Base-by-base conservation (phyloP, 2,888 invertebrate genomes). In the Hydropsyche betteni region DNA sequence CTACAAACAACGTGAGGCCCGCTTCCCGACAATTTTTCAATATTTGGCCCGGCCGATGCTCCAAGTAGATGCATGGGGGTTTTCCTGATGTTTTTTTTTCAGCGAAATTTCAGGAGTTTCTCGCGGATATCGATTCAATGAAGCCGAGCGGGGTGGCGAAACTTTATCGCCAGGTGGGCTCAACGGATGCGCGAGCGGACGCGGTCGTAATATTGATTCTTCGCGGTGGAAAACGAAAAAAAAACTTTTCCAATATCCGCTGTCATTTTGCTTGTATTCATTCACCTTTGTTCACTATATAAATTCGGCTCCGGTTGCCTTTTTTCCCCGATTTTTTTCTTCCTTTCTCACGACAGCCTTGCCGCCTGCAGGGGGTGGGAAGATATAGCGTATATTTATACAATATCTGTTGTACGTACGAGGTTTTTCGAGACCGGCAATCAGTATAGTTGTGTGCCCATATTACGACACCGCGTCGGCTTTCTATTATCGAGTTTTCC, bases 171-270 rank as follows among this genome's bases (percentile, higher is more conserved):
- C 64, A 64, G 64, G 64, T 64, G 64, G n/a, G 64, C 64, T 64
- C 64, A 64, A 64, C 64, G 64, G 44, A 44, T 55, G 55, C 33
- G 33, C 61, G 33, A 33, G 5, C 16, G 10, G 8, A n/a, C 12
- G 7, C 68, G 38, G 14, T 69, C 50, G 69, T 38, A 70, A 70
- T 70, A 70, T 70, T 70, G 70, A 70, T 70, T 53, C 52, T 70
- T 53, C 52, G 24, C 69, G 12, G n/a, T 44, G n/a, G 14, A 24
- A 52, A 44, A 44, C 7, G 44, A 6, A 44, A 44, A 44, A 44
- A 71, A 76, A 76, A 76, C 70, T 76, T 76, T 76, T 74, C 76
- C 76, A 76, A 76, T 76, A 76, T 76, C 76, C 76, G 76, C 74
- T 76, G 76, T 76, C 76, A 74, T 74, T 76, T 69, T 53, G 71